Percentiles rank a stretch among this genome's conserved stretches.
Evolutionary conservation across 1,140 invertebrate genomes (phyloP).

Genomic region (Andrena cerasifolii): DNA sequence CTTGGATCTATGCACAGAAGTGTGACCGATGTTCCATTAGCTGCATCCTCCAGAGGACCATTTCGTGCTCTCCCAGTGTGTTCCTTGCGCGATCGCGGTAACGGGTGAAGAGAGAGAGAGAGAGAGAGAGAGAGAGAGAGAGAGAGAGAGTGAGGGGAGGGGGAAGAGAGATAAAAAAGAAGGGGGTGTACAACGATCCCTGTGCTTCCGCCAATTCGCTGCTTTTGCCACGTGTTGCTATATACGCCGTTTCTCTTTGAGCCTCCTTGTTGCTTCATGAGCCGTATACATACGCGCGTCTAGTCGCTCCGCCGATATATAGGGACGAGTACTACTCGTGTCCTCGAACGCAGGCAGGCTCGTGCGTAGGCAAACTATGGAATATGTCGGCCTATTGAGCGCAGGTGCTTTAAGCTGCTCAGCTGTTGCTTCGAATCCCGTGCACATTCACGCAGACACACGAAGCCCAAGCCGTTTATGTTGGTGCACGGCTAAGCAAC

Average conservation of each 20-base stretch:
- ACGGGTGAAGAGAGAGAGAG: not conserved
- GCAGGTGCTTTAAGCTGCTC: conserved; percentile 79
- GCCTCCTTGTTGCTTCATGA: conserved; percentile 51
- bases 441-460: conserved; percentile 50
- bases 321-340: conserved; percentile 57
- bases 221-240: conserved; percentile 54
- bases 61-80: not conserved
- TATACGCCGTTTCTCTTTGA: conserved; percentile 46
- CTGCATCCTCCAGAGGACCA: not conserved
- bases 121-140: not conserved
- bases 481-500: conserved; percentile 50
- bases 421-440: conserved; percentile 78
- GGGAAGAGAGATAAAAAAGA: not conserved
- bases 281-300: conserved; percentile 33
- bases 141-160: not conserved
- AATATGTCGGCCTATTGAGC: conserved; percentile 72
- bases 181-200: conserved; percentile 42
- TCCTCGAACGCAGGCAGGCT: conserved; percentile 57
- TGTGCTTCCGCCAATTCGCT: conserved; percentile 38
- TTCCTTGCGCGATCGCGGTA: conserved; percentile 27
- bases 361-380: conserved; percentile 65
- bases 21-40: conserved; percentile 23
- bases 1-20: not conserved
- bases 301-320: conserved; percentile 46
- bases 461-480: conserved; percentile 30